Evolutionary conservation across 2,888 invertebrate genomes (phyloP), one percentile per base, ranked within the genome.

Genomic region (Eudemis profundana): DNA sequence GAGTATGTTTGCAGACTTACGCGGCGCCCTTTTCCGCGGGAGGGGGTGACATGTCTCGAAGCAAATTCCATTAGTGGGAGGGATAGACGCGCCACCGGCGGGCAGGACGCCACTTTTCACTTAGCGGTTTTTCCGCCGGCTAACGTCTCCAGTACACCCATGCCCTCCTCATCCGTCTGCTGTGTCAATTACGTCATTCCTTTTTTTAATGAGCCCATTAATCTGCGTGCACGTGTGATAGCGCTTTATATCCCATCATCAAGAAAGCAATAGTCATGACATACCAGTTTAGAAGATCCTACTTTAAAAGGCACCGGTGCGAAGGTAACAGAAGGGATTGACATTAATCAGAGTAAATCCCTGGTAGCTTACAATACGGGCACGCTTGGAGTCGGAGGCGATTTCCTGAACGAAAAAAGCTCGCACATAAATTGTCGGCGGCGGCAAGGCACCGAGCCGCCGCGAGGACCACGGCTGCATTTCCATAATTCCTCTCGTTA

Each of bases 401-500:
- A 80, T 81, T 79, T 79, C 74, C 74, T 77, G 71, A 71, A 72
- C 74, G 72, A 78, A 81, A 81, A 68, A 79, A 78, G 74, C 76
- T 77, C 66, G 72, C 74, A 76, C 77, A 81, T 83, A 82, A 82
- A 84, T 79, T 78, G 78, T 73, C 70, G 72, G 70, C 70, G 72
- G 70, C 67, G 72, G 59, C 68, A 73, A 70, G 73, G 72, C 70
- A 63, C 65, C 77, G 49, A 40, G 60, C 60, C 29, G 51, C 10
- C 46, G 62, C 50, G 53, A 65, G 65, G 56, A 65, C 53, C 69
- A 38, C 53, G 60, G 40, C 51, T 53, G 71, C 78, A 88, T 89
- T 89, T 83, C 83, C 89, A 88, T 89, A 89, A 89, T 87, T 86
- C 80, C 72, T 78, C 83, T 87, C 84, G 85, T 86, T 86, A 85